Conservation (phyloP, 1,140 invertebrate genomes). For the Brachionus manjavacas region DNA sequence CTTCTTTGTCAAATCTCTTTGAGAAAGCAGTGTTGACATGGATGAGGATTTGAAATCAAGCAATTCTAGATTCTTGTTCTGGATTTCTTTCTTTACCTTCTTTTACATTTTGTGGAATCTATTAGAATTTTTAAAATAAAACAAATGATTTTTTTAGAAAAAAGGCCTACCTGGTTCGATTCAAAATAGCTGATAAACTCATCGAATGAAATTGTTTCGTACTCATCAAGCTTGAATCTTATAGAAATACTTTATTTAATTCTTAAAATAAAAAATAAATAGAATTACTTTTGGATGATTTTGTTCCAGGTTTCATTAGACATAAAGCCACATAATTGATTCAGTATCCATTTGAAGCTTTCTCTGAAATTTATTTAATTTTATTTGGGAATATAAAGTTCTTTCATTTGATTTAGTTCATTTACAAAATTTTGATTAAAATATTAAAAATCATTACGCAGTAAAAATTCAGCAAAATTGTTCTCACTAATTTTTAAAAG, state of each 20-base stretch:
- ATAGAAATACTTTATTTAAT: not conserved
- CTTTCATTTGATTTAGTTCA: no score
- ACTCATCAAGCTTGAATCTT: constrained; percentile 20
- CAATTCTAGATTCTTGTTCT: not conserved
- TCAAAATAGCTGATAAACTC: constrained; percentile 22
- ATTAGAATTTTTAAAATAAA: constrained; percentile 8
- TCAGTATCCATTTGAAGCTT: not conserved
- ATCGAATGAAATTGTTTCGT: constrained; percentile 14
- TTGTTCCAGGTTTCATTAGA: constrained; percentile 33
- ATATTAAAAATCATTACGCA: no score
- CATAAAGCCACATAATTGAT: constrained; percentile 34
- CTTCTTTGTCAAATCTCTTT: not conserved
- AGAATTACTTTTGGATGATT: not conserved
- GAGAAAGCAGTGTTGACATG: not conserved
- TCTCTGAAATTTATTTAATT: not conserved
- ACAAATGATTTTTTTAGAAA: not conserved
- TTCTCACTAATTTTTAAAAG: no score
- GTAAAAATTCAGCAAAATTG: no score
- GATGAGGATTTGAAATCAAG: constrained; percentile 25
- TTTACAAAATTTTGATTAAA: no score
- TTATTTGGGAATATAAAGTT: not conserved
- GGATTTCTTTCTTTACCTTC: constrained; percentile 13
- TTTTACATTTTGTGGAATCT: constrained; percentile 1
- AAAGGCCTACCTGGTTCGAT: not conserved
- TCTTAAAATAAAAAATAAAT: not conserved